Evolutionary conservation across 2,888 invertebrate species (phyloP), one percentile per base, ranked within the genome.

Genomic region (Cyrtodaria siliqua): DNA sequence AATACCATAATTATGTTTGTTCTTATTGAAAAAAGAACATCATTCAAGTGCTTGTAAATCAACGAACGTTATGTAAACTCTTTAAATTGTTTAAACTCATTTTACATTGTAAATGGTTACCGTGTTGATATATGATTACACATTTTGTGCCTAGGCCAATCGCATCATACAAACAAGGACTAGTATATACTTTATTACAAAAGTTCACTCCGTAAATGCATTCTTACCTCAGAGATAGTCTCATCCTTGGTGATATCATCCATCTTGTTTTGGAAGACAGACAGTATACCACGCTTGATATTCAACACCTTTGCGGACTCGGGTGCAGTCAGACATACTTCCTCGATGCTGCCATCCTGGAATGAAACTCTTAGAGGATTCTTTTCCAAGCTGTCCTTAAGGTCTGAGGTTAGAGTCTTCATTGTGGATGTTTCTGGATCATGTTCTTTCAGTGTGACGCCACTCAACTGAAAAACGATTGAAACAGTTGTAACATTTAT

Each of bases 211-310:
- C n/a, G n/a, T n/a, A n/a, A n/a, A 38, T 38, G 40, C 16, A 12
- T 38, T 44, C 20, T 47, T 76, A 74, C 76, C 70, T 77, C 80
- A 23, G 66, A 59, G 42, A 77, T 63, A 14, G 61, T 80, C 47
- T 80, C 72, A 20, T 53, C 59, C 20, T 59, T 70, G 49, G 44
- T 71, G 26, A 80, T 68, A 42, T 80, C 77, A 24, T 77, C 73
- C 80, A 80, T 80, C 55, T 56, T 73, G 64, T 71, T 80, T 63
- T 80, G 80, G 59, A 80, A 67, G 26, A 77, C 44, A 16, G 80
- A 80, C 47, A 80, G 67, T 26, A 80, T 72, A 50, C 80, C 80
- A 55, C 73, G 63, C 61, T 80, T 80, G 63, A 80, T 77, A 67
- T 80, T 80, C 29, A 80, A 20, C 2, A 76, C 40, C 38, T 67